Base-by-base conservation (phyloP, 1,140 invertebrate species). In the Nasonia giraulti region DNA sequence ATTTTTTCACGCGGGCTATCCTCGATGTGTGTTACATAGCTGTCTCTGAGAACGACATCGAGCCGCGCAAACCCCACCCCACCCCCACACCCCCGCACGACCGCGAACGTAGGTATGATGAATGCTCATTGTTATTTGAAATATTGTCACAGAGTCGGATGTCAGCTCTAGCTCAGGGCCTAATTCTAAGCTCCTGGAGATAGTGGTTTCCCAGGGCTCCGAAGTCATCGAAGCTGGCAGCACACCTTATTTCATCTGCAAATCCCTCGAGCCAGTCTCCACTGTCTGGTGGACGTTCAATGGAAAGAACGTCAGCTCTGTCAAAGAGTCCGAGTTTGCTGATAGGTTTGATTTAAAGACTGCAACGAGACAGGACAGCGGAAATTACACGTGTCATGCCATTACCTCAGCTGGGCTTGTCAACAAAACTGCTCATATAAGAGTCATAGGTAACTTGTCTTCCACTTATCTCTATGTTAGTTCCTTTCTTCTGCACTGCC, bases 331-430 rank as follows among this genome's bases (percentile, higher is more conserved):
- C 23, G 90, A 92, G 1, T 73, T 86, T n/a, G 82, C 83, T 40
- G 89, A 87, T 44, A 88, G 91, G 23, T 87, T 95, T 37, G 93
- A 93, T n/a, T 91, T 95, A 47, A 88, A 91, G 3, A 92, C 93
- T 82, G 92, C 93, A 14, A 94, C 91, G 2, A 90, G 93, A 62
- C 90, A 91, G 11, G 93, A 95, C 66, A 93, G 92, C 12, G 94
- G 94, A 0, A 93, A 94, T 87, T 95, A 95, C 85, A 94, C 93
- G 0, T 95, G 95, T 85, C 85, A 90, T 12, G 93, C 89, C 6
- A 88, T 91, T 88, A 92, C 93, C 75, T 83, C 86, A 83, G 89
- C 89, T 83, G 88, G 92, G 87, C 75, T 91, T 87, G 71, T 92
- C 62, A 86, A 91, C 23, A 91, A 92, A 88, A 90, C 90, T 14